Evolutionary conservation across 2,888 invertebrate species (phyloP).

Genomic region (Diaperis boleti): DNA sequence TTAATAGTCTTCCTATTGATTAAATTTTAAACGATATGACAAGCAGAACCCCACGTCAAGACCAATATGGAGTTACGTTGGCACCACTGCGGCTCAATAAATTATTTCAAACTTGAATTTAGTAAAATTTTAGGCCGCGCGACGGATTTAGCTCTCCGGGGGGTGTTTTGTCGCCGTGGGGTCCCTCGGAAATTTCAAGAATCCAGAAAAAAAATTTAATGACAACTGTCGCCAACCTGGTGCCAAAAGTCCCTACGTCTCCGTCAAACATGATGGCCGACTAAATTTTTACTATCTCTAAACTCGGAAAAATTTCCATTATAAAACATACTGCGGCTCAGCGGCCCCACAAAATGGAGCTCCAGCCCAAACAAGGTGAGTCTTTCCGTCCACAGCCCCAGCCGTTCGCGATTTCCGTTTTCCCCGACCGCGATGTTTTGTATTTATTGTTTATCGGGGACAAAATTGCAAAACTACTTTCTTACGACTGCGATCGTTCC

Average conservation of each 20-base stretch:
- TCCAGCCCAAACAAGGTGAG: slow-evolving; percentile 10
- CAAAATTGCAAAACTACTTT: slow-evolving; percentile 11
- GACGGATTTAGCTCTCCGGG: no score
- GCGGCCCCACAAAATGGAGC: not conserved
- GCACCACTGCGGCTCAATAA: no score
- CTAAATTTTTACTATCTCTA: slow-evolving; percentile 32
- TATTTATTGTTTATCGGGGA: slow-evolving; percentile 27
- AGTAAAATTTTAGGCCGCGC: no score
- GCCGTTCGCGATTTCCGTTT: not conserved
- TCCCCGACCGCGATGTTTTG: slow-evolving; percentile 11
- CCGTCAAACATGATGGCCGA: slow-evolving; percentile 40
- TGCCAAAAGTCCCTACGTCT: slow-evolving; percentile 19
- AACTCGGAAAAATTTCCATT: slow-evolving; percentile 12
- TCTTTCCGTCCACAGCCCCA: no score
- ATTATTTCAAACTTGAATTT: no score
- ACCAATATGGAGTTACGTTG: no score
- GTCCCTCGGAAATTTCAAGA: no score
- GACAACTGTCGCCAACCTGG: not conserved
- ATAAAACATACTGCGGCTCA: not conserved
- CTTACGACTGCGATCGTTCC: no score
- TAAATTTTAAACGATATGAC: slow-evolving; percentile 5
- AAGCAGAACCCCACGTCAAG: slow-evolving; percentile 3
- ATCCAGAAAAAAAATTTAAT: no score
- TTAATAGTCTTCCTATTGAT: not conserved
- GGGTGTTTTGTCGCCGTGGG: no score